Evolutionary conservation across 2,888 invertebrate species (phyloP).

Genomic region (Serrognathus titanus): DNA sequence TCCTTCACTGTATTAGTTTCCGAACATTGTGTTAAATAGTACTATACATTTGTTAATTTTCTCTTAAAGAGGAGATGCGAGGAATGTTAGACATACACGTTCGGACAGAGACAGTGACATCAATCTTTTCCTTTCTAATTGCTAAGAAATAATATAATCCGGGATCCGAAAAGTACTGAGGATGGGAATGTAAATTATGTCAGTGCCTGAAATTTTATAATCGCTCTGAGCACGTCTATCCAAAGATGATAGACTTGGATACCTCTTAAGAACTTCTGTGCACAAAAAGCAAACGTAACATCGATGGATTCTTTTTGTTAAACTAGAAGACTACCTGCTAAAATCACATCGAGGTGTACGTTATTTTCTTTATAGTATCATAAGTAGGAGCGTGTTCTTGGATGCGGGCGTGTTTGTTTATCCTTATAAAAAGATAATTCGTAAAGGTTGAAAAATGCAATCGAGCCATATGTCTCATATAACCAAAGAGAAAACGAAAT

Average conservation of each 20-base stretch:
- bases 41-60: too few relatives aligned
- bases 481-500: too few relatives aligned
- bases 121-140: too few relatives aligned
- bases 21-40: too few relatives aligned
- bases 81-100: too few relatives aligned
- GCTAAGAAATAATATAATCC: too few relatives aligned
- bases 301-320: not conserved
- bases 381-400: conserved; percentile 6
- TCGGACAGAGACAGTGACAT: too few relatives aligned
- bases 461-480: conserved; percentile 7
- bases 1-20: too few relatives aligned
- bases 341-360: conserved; percentile 9
- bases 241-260: conserved; percentile 11
- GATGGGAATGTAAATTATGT: conserved; percentile 8
- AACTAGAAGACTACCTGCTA: conserved; percentile 2
- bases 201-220: conserved; percentile 8
- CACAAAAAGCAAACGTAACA: not conserved
- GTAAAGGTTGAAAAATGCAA: conserved; percentile 6
- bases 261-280: conserved; percentile 12
- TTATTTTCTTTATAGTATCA: conserved; percentile 9
- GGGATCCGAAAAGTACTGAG: conserved; percentile 11
- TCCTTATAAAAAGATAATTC: conserved; percentile 10
- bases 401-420: conserved; percentile 9
- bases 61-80: too few relatives aligned
- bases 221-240: not conserved